A percentile compares a stretch with the other conserved stretches of the same genome.
These are phyloP conservation scores for Heliconius ismenius DNA, from an alignment of 2,888 invertebrate genomes.

Conservation along the genomic window DNA sequence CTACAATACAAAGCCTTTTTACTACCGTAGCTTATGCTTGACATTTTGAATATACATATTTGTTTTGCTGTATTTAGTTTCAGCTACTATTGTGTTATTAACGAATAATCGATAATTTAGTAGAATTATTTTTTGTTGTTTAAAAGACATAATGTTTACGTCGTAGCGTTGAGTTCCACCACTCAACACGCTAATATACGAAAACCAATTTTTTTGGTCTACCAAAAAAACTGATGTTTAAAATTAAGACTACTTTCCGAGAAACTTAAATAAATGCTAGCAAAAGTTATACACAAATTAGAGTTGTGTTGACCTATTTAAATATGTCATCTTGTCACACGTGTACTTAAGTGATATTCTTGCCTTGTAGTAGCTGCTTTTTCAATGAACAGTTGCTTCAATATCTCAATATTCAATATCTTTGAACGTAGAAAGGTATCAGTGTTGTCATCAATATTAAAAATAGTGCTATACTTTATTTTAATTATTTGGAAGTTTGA, in stretches of 20 bases:
- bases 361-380: slow-evolving; percentile 1
- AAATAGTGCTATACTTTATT: background rate
- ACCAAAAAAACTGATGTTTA: slow-evolving; percentile 61
- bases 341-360: slow-evolving; percentile 21
- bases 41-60: background rate
- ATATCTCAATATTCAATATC: slow-evolving; percentile 3
- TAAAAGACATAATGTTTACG: background rate
- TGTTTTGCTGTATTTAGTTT: background rate
- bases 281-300: slow-evolving; percentile 45
- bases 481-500: slow-evolving; percentile 14
- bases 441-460: background rate
- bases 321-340: slow-evolving; percentile 46
- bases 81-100: background rate
- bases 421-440: background rate
- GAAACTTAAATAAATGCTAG: slow-evolving; percentile 43
- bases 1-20: background rate
- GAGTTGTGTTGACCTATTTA: slow-evolving; percentile 65
- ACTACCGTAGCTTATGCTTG: background rate
- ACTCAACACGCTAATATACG: slow-evolving; percentile 44
- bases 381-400: background rate
- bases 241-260: slow-evolving; percentile 62
- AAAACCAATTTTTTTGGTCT: slow-evolving; percentile 63
- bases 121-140: background rate
- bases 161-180: no score
- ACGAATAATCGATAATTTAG: background rate